A percentile compares a stretch with the other conserved stretches of the same genome.
Conservation (phyloP, 2,797 vertebrate species). For the Parauchenoglanis punctatus region DNA sequence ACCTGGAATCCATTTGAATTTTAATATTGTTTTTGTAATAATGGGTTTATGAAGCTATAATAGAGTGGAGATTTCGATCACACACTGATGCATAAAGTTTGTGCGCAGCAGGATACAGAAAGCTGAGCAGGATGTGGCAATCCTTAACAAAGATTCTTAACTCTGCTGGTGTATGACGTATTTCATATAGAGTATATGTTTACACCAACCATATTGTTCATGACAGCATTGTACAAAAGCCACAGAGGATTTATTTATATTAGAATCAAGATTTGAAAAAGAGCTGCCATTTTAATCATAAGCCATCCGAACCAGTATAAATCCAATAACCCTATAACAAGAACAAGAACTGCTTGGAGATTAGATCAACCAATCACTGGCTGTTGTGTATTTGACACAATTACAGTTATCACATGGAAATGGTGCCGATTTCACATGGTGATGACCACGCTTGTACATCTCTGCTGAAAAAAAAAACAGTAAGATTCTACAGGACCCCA, state of each 20-base stretch:
- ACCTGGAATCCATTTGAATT: background rate
- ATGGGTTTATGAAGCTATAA: background rate
- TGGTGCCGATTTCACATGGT: background rate
- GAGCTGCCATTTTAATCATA: background rate
- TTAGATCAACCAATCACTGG: background rate
- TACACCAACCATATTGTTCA: background rate
- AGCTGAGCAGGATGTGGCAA: background rate
- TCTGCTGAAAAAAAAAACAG: too few relatives aligned
- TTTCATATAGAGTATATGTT: background rate
- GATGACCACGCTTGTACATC: background rate
- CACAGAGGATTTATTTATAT: background rate
- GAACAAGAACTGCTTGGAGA: background rate
- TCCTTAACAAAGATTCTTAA: background rate
- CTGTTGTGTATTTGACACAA: background rate
- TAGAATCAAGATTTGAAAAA: background rate
- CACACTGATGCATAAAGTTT: background rate
- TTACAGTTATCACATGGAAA: background rate
- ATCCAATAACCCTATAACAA: background rate
- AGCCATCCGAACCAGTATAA: background rate
- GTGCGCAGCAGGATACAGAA: background rate
- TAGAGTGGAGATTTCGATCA: background rate
- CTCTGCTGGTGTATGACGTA: background rate
- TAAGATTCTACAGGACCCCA: background rate
- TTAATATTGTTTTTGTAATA: background rate
- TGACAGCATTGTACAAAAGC: background rate